phyloP scores from a whole-genome alignment of 2,113 vertebrate species.

The Cercopithecus mona region DNA sequence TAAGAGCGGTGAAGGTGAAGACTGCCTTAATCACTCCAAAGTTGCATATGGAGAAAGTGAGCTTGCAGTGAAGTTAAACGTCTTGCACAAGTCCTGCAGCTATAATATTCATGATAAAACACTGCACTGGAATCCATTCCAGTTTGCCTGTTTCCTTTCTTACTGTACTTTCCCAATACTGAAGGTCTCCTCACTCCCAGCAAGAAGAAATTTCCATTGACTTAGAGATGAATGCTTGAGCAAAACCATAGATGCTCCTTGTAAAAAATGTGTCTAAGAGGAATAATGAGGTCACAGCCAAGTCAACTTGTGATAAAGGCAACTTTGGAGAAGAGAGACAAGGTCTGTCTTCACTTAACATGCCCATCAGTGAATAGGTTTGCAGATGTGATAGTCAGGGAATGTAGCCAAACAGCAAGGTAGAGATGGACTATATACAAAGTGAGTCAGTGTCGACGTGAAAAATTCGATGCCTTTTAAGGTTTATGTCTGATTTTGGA shows the following conservation, averaged over 20 bases:
- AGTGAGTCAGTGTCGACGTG: not conserved
- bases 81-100: not conserved
- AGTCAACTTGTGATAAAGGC: not conserved
- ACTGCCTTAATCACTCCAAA: not conserved
- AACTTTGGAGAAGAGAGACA: not conserved
- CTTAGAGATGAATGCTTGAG: not conserved
- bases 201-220: not conserved
- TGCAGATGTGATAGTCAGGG: not conserved
- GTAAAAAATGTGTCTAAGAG: not conserved
- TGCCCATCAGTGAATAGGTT: not conserved
- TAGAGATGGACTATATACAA: not conserved
- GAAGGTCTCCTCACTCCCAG: not conserved
- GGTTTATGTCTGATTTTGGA: constrained; percentile 57
- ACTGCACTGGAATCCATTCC: not conserved
- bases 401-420: not conserved
- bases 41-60: not conserved
- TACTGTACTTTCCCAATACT: not conserved
- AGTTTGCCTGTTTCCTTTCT: not conserved
- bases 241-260: not conserved
- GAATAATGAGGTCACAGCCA: not conserved
- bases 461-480: constrained; percentile 60
- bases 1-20: not conserved
- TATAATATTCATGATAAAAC: not conserved
- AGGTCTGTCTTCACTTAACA: not conserved
- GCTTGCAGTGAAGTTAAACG: not conserved